Base-by-base conservation (phyloP, 2,888 invertebrate genomes). In the Folsomia candida region DNA sequence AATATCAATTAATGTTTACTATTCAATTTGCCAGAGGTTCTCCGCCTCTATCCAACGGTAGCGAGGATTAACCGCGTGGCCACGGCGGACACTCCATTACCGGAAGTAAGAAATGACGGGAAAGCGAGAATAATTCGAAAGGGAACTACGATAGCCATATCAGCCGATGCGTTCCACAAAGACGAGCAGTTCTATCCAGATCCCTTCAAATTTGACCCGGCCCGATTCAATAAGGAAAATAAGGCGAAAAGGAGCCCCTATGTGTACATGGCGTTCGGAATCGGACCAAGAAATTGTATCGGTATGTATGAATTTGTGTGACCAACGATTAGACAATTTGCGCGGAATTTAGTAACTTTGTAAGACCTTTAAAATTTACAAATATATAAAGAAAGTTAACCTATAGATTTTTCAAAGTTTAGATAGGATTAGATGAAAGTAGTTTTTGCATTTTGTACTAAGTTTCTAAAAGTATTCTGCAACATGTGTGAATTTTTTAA, bases 191-290 rank as follows among this genome's bases (percentile, higher is more conserved):
- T n/a, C n/a, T n/a, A n/a, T n/a, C n/a, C n/a, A n/a, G n/a, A n/a
- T n/a, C n/a, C n/a, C n/a, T n/a, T n/a, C n/a, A n/a, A 61, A 29
- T 71, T 71, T 47, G 59, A 68, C 24, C 71, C 71, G 1, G 67
- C 62, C n/a, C 20, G 67, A 58, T 71, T 71, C 26, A 28, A 22
- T 14, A 2, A 1, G 1, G 68, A 63, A 64, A 58, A 57, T 9
- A 68, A 63, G 51, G 58, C 26, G 2, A 63, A 62, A 14, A 57
- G 57, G n/a, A 58, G 63, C 28, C 59, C 63, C 0, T 68, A 71
- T 26, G 28, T 64, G 1, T 68, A 27, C 27, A 2, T 37, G 2
- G 62, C 71, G 2, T 71, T 68, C 51, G 67, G 71, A 47, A 25
- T 24, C 24, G 70, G 70, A 1, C 66, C 66, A 14, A 59, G 70